Evolutionary conservation across 2,888 invertebrate species (phyloP).

Genomic region (Polietes domitor): DNA sequence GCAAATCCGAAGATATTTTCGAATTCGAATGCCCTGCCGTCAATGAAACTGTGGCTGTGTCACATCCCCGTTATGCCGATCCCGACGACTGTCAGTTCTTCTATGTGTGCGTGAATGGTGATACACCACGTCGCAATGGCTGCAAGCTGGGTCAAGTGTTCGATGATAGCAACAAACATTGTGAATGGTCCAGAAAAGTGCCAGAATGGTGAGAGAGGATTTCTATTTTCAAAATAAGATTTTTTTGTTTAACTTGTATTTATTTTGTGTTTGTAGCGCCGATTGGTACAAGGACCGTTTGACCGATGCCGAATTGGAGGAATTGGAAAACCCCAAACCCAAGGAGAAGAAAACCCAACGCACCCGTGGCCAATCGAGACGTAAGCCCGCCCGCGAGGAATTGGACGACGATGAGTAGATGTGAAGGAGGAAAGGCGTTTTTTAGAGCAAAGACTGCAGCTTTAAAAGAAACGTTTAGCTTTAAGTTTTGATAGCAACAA

Average conservation of each 20-base stretch:
- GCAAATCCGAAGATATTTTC: slow-evolving; percentile 92
- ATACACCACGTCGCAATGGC: slow-evolving; percentile 91
- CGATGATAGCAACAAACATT: slow-evolving; percentile 89
- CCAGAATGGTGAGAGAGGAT: slow-evolving; percentile 89
- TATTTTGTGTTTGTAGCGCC: slow-evolving; percentile 82
- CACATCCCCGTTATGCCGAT: slow-evolving; percentile 93
- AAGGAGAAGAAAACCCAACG: slow-evolving; percentile 80
- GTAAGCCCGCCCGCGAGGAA: slow-evolving; percentile 72
- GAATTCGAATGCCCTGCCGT: slow-evolving; percentile 91
- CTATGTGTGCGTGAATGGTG: slow-evolving; percentile 95
- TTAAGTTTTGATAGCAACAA: slow-evolving; percentile 45
- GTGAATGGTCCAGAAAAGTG: slow-evolving; percentile 93
- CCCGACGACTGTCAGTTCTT: slow-evolving; percentile 95
- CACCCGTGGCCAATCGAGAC: slow-evolving; percentile 80
- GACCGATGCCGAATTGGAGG: slow-evolving; percentile 89
- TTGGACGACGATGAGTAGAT: slow-evolving; percentile 64
- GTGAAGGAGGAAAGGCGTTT: slow-evolving; percentile 35
- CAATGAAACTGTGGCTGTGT: slow-evolving; percentile 86
- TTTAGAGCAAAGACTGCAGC: slow-evolving; percentile 34
- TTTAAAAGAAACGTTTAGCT: slow-evolving; percentile 44
- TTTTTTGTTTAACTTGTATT: slow-evolving; percentile 53
- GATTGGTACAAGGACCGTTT: slow-evolving; percentile 94
- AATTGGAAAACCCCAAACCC: slow-evolving; percentile 89
- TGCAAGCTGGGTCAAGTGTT: slow-evolving; percentile 95
- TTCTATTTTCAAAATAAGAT: slow-evolving; percentile 23